Conservation (phyloP, 1,140 invertebrate species). For the Apis mellifera region Amel_HAv3.1 CM009933.2:5607001-5607500, state of each 20-base stretch:
- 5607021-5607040: slow-evolving; percentile 17
- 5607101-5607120: not conserved
- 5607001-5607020: not conserved
- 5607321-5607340: slow-evolving; percentile 48
- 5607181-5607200: not conserved
- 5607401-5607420: too few relatives aligned
- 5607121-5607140: not conserved
- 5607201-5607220: not conserved
- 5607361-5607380: not conserved
- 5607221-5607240: slow-evolving; percentile 6
- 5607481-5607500: too few relatives aligned
- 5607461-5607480: too few relatives aligned
- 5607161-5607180: not conserved
- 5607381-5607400: not conserved
- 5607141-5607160: not conserved
- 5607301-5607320: slow-evolving; percentile 34
- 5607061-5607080: not conserved
- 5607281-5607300: slow-evolving; percentile 44
- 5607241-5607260: slow-evolving; percentile 8
- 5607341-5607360: slow-evolving; percentile 1
- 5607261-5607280: slow-evolving; percentile 20
- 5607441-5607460: not conserved
- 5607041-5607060: slow-evolving; percentile 19
- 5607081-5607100: not conserved
- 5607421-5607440: not conserved